phyloP scores from a whole-genome alignment of 2,888 invertebrate species.

The Hyles lineata region DNA sequence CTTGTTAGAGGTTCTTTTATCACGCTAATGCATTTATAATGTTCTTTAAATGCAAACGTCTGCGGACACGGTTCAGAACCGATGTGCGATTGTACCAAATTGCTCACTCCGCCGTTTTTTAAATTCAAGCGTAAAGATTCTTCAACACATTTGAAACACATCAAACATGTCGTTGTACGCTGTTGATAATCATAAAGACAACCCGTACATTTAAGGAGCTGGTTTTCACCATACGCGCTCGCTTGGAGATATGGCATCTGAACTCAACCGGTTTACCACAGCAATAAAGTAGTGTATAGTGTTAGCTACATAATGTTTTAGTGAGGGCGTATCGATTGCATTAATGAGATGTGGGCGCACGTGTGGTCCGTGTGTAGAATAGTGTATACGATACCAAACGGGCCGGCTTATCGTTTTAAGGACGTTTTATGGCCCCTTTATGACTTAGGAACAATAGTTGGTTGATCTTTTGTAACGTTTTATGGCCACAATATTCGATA shows the following conservation, averaged over 20 bases:
- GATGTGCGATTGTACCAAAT: constrained; percentile 37
- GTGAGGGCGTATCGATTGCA: constrained; percentile 80
- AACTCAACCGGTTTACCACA: constrained; percentile 57
- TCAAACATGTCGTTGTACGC: constrained; percentile 20
- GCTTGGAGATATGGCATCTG: constrained; percentile 51
- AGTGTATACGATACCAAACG: constrained; percentile 68
- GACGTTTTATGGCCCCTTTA: constrained; percentile 69
- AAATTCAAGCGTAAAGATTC: not conserved
- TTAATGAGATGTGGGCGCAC: constrained; percentile 82
- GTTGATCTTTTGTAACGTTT: constrained; percentile 59
- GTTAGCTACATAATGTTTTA: constrained; percentile 74
- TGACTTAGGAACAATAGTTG: constrained; percentile 75
- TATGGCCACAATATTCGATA: constrained; percentile 55
- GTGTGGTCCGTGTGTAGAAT: constrained; percentile 77
- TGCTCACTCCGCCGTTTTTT: constrained; percentile 20
- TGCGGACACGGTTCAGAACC: constrained; percentile 38
- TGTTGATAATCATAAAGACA: constrained; percentile 45
- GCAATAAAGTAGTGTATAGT: constrained; percentile 70
- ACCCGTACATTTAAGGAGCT: constrained; percentile 42
- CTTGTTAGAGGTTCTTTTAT: constrained; percentile 32
- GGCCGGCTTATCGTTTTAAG: constrained; percentile 65
- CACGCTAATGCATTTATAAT: constrained; percentile 70
- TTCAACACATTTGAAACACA: constrained; percentile 5
- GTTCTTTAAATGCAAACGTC: constrained; percentile 53
- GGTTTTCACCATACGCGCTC: constrained; percentile 48